phyloP scores from a whole-genome alignment of 2,113 vertebrate species.

The Aptenodytes patagonicus region DNA sequence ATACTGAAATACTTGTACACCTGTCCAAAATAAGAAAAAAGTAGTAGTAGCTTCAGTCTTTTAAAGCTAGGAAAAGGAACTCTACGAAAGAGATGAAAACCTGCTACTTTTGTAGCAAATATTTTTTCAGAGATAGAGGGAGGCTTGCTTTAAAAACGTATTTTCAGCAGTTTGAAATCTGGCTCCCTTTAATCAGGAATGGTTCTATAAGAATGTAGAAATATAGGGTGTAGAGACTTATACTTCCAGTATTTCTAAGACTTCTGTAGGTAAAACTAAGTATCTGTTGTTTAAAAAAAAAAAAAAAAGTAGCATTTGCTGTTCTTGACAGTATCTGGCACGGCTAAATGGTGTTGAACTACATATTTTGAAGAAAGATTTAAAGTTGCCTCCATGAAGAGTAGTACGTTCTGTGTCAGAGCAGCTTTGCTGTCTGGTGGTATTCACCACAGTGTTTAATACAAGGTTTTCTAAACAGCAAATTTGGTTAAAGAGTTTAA shows the following conservation, averaged over 20 bases:
- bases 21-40: not conserved
- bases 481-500: not conserved
- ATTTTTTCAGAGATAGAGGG: not conserved
- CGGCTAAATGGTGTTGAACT: not conserved
- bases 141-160: not conserved
- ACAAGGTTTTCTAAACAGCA: not conserved
- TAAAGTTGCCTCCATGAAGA: not conserved
- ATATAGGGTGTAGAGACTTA: not conserved
- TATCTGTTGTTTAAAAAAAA: not conserved
- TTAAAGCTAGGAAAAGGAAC: not conserved
- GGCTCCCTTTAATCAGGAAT: not conserved
- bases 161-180: not conserved
- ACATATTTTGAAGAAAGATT: not conserved
- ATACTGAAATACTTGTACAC: not conserved
- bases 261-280: not conserved
- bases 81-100: not conserved
- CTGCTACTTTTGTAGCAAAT: not conserved
- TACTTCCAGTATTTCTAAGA: not conserved
- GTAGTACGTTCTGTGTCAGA: not conserved
- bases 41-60: not conserved
- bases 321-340: not conserved
- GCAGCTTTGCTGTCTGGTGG: not conserved
- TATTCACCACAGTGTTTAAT: not conserved
- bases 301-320: not conserved
- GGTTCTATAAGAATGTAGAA: not conserved